Conservation (phyloP, 2,113 vertebrate genomes). For the Stegostoma tigrinum region DNA sequence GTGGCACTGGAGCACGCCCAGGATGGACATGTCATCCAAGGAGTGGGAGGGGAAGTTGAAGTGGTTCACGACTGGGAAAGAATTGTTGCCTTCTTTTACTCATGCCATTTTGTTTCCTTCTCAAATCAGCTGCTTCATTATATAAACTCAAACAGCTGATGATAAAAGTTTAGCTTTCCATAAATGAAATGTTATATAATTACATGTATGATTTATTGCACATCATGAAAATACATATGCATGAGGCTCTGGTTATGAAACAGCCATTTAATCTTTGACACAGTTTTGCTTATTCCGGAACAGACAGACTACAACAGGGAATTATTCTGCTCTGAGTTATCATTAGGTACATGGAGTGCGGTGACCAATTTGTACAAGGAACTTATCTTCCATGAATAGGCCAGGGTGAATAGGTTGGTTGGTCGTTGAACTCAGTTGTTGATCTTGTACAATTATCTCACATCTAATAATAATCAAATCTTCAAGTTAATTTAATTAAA, state of each 20-base stretch:
- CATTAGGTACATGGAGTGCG: not conserved
- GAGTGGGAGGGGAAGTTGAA: too few relatives aligned
- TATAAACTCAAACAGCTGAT: not conserved
- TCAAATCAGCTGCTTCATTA: not conserved
- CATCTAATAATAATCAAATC: not conserved
- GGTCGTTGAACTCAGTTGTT: not conserved
- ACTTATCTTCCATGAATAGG: not conserved
- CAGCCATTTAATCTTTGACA: not conserved
- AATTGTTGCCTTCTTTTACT: not conserved
- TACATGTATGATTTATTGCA: not conserved
- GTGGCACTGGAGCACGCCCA: too few relatives aligned
- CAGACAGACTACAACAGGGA: not conserved
- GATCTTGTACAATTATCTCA: not conserved
- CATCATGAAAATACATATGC: not conserved
- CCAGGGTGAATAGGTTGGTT: not conserved
- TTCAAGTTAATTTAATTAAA: not conserved
- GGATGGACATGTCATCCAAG: too few relatives aligned
- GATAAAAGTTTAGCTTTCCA: not conserved
- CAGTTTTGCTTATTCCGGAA: not conserved
- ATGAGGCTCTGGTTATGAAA: not conserved
- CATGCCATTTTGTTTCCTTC: not conserved
- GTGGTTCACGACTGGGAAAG: too few relatives aligned
- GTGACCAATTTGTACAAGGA: not conserved
- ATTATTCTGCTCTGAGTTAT: not conserved
- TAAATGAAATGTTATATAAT: not conserved